Percentiles rank a stretch among this genome's conserved stretches.
phyloP scores from a whole-genome alignment of 2,888 invertebrate genomes.

The Epistrophe eligans region DNA sequence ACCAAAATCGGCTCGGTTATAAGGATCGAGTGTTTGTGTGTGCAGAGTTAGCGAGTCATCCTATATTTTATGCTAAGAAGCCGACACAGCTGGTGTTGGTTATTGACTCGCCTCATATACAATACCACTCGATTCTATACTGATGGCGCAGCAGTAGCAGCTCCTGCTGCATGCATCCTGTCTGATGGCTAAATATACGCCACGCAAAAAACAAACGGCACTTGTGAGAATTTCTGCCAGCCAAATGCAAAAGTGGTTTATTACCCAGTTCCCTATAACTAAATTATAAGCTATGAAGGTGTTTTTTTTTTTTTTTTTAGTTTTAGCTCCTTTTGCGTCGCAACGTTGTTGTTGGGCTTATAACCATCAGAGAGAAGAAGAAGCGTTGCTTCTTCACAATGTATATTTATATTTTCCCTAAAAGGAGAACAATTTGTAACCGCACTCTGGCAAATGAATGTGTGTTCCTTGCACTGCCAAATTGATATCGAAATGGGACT shows the following conservation, averaged over 20 bases:
- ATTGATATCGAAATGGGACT: slow-evolving; percentile 45
- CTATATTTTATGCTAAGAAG: slow-evolving; percentile 44
- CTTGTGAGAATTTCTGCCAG: slow-evolving; percentile 67
- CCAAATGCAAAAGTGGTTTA: slow-evolving; percentile 73
- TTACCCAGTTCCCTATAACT: slow-evolving; percentile 75
- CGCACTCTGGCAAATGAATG: slow-evolving; percentile 65
- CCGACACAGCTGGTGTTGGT: slow-evolving; percentile 54
- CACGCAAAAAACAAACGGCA: slow-evolving; percentile 67
- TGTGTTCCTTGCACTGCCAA: slow-evolving; percentile 43
- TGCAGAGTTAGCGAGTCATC: slow-evolving; percentile 2
- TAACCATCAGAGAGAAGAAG: neutral
- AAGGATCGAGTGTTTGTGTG: slow-evolving; percentile 34
- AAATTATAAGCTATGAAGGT: slow-evolving; percentile 68
- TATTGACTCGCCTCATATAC: slow-evolving; percentile 25
- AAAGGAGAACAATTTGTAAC: slow-evolving; percentile 74
- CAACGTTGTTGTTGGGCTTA: neutral
- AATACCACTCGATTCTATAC: neutral
- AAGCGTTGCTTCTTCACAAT: slow-evolving; percentile 36
- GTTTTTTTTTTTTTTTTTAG: neutral
- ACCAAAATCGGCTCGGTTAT: slow-evolving; percentile 31
- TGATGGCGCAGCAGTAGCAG: neutral
- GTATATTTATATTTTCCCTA: slow-evolving; percentile 60
- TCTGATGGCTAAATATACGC: slow-evolving; percentile 20
- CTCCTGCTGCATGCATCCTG: slow-evolving; percentile 32
- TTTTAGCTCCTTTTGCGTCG: slow-evolving; percentile 18